These are phyloP conservation scores for Drosophila neutralis DNA, from an alignment of 2,888 invertebrate genomes.

Conservation along the genomic window DNA sequence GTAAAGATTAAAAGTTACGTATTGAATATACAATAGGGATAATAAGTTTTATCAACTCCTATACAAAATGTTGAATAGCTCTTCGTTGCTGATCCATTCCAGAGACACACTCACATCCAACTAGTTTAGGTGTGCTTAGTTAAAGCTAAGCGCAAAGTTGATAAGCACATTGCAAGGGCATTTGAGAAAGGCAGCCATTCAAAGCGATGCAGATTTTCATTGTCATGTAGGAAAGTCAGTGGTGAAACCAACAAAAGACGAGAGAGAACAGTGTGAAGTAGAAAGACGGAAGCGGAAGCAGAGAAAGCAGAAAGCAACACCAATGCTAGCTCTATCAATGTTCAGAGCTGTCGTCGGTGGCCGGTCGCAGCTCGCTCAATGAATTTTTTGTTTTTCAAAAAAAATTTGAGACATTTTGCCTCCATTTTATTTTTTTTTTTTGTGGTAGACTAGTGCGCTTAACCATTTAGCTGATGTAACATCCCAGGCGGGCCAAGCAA, in stretches of 20 bases:
- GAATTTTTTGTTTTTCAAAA: slow-evolving; percentile 52
- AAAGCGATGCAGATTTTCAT: slow-evolving; percentile 71
- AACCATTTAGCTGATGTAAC: slow-evolving; percentile 79
- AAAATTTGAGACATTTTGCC: slow-evolving; percentile 61
- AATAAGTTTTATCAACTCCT: neutral
- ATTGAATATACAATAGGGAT: neutral
- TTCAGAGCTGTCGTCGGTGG: slow-evolving; percentile 60
- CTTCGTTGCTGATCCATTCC: neutral
- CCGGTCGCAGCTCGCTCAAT: slow-evolving; percentile 29
- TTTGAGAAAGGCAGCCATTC: slow-evolving; percentile 25
- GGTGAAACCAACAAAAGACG: slow-evolving; percentile 24
- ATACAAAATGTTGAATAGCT: neutral
- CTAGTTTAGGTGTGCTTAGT: neutral
- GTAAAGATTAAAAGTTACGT: neutral
- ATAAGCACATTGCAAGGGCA: slow-evolving; percentile 25
- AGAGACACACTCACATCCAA: neutral
- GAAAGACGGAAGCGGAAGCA: slow-evolving; percentile 9
- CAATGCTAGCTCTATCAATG: slow-evolving; percentile 59
- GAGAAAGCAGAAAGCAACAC: slow-evolving; percentile 50
- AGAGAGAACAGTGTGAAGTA: slow-evolving; percentile 13
- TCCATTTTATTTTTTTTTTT: slow-evolving; percentile 9
- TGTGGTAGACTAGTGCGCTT: slow-evolving; percentile 66
- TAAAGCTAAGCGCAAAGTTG: neutral
- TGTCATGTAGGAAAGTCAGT: slow-evolving; percentile 76
- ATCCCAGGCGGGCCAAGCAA: slow-evolving; percentile 51